Conservation (phyloP, 2,888 invertebrate species). For the Hypomecis atomaria region DNA sequence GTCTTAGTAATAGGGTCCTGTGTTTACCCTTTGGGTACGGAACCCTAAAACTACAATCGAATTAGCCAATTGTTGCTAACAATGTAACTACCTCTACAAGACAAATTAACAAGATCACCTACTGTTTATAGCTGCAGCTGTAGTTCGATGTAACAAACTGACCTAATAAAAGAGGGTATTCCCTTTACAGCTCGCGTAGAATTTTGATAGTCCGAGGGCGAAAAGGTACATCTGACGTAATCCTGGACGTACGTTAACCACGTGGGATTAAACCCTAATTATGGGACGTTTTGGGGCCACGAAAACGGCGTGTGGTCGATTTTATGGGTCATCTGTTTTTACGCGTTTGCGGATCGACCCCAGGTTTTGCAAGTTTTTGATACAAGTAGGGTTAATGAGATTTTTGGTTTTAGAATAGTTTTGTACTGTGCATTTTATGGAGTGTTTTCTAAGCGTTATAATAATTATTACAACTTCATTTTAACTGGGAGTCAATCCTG, state of each 20-base stretch:
- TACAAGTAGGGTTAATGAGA: no score
- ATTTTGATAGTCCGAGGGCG: conserved; percentile 34
- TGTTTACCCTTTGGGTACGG: no score
- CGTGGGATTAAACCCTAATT: conserved; percentile 39
- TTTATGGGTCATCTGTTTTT: not conserved
- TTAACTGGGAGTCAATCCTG: no score
- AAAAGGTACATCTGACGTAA: conserved; percentile 28
- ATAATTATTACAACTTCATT: no score
- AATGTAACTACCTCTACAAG: no score
- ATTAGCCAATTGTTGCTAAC: no score
- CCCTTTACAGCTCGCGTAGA: conserved; percentile 31
- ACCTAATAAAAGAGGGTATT: conserved; percentile 27
- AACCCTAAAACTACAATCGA: no score
- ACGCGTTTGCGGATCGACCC: not conserved
- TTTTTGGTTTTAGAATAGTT: no score
- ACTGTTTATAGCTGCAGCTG: not conserved
- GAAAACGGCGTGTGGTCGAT: not conserved
- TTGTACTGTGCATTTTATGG: no score
- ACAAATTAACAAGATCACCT: conserved; percentile 2
- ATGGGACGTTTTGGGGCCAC: conserved; percentile 21
- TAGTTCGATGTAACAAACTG: conserved; percentile 20
- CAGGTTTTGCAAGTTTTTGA: not conserved
- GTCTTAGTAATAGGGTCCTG: no score
- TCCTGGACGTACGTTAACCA: conserved; percentile 36
- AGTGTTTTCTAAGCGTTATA: no score